Conservation (phyloP, 2,797 vertebrate species). For the Xenopus petersii region DNA sequence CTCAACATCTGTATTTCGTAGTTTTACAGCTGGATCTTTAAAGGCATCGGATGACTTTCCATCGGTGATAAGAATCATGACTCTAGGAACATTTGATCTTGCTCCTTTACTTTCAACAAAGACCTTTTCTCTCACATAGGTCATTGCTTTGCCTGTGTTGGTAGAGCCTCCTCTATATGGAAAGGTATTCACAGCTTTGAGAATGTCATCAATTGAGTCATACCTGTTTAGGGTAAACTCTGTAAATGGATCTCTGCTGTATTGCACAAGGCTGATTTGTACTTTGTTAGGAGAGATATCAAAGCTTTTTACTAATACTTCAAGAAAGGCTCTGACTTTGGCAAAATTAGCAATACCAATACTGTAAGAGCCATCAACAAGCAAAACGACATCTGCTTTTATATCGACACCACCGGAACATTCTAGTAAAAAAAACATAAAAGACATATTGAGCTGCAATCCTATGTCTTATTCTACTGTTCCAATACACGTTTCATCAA, state of each 20-base stretch:
- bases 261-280: slow-evolving; percentile 96
- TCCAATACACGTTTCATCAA: too few relatives aligned
- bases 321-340: slow-evolving; percentile 92
- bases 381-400: slow-evolving; percentile 91
- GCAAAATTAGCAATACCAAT: slow-evolving; percentile 94
- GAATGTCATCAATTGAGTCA: slow-evolving; percentile 76
- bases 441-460: neutral
- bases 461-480: too few relatives aligned
- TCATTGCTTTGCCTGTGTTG: slow-evolving; percentile 96
- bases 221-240: slow-evolving; percentile 91
- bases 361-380: slow-evolving; percentile 98
- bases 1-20: slow-evolving; percentile 86
- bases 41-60: slow-evolving; percentile 96
- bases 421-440: slow-evolving; percentile 69
- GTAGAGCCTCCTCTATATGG: slow-evolving; percentile 97
- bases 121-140: slow-evolving; percentile 88
- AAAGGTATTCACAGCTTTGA: slow-evolving; percentile 86
- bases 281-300: slow-evolving; percentile 86
- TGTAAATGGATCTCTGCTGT: slow-evolving; percentile 90
- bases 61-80: slow-evolving; percentile 95
- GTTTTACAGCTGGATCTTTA: slow-evolving; percentile 81
- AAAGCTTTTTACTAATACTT: slow-evolving; percentile 91
- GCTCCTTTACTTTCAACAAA: slow-evolving; percentile 80
- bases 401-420: slow-evolving; percentile 91
- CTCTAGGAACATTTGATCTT: slow-evolving; percentile 82